These are phyloP conservation scores for Grus americana DNA, from an alignment of 2,113 vertebrate species.

Conservation along the genomic window DNA sequence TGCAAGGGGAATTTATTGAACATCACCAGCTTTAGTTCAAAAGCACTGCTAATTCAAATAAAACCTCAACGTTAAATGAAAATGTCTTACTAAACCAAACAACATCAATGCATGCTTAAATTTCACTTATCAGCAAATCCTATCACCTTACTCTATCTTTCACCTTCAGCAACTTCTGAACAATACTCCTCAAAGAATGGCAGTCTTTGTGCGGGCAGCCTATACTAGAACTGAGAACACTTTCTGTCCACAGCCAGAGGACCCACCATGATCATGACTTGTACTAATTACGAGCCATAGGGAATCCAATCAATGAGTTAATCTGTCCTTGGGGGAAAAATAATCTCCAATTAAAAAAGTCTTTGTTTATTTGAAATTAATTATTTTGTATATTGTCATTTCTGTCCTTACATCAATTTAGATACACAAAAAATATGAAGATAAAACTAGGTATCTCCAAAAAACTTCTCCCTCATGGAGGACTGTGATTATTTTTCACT, in stretches of 20 bases:
- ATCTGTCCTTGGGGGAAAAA: not conserved
- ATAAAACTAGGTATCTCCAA: not conserved
- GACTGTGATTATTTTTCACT: not conserved
- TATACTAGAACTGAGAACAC: not conserved
- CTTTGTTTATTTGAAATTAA: not conserved
- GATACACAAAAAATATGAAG: not conserved
- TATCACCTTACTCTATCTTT: not conserved
- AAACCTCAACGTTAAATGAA: constrained; percentile 2
- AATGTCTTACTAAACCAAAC: not conserved
- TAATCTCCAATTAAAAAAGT: not conserved
- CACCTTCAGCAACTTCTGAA: not conserved
- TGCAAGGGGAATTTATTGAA: not conserved
- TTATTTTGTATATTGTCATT: not conserved
- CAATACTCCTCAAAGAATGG: not conserved
- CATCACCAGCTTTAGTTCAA: not conserved
- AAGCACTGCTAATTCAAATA: not conserved
- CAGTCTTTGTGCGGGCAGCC: not conserved
- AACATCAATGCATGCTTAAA: not conserved
- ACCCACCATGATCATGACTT: not conserved
- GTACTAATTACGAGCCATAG: not conserved
- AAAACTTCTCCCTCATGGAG: not conserved
- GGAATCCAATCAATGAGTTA: not conserved
- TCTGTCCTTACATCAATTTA: not conserved
- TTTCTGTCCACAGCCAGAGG: not conserved
- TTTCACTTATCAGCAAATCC: constrained; percentile 6